A percentile compares a stretch with the other conserved stretches of the same genome.
Conservation (phyloP, 2,888 invertebrate species). For the Prosopocoilus inquinatus region DNA sequence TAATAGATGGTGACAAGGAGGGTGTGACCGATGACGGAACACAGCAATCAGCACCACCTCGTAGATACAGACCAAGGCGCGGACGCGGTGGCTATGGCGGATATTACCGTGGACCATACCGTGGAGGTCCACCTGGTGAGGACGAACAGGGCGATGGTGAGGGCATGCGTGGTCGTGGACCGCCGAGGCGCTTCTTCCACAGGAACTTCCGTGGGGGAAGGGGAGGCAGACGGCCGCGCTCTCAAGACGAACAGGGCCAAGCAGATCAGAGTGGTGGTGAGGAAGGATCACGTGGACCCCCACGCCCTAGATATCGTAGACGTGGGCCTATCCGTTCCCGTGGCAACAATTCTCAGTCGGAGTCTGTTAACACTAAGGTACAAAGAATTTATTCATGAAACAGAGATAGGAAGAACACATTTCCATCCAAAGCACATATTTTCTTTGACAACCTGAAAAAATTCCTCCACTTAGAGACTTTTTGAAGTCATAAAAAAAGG, state of each 20-base stretch:
- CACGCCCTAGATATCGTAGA: slow-evolving; percentile 45
- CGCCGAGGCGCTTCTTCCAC: slow-evolving; percentile 67
- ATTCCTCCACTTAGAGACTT: too few relatives aligned
- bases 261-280: slow-evolving; percentile 49
- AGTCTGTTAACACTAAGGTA: slow-evolving; percentile 39
- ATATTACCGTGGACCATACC: slow-evolving; percentile 50
- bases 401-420: too few relatives aligned
- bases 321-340: slow-evolving; percentile 48
- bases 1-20: slow-evolving; percentile 44
- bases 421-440: too few relatives aligned
- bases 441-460: too few relatives aligned
- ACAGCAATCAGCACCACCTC: slow-evolving; percentile 46
- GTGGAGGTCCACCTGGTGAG: slow-evolving; percentile 49
- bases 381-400: neutral
- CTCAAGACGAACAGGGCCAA: slow-evolving; percentile 53
- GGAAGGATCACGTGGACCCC: slow-evolving; percentile 48
- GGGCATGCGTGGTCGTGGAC: slow-evolving; percentile 53
- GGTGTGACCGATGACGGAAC: slow-evolving; percentile 48
- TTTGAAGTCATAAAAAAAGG: too few relatives aligned
- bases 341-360: slow-evolving; percentile 48
- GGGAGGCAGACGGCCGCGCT: slow-evolving; percentile 56
- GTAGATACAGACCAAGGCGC: slow-evolving; percentile 54
- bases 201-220: slow-evolving; percentile 69
- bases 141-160: slow-evolving; percentile 50
- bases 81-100: slow-evolving; percentile 48